phyloP scores from a whole-genome alignment of 2,113 vertebrate species.

The Oncorhynchus masou region DNA sequence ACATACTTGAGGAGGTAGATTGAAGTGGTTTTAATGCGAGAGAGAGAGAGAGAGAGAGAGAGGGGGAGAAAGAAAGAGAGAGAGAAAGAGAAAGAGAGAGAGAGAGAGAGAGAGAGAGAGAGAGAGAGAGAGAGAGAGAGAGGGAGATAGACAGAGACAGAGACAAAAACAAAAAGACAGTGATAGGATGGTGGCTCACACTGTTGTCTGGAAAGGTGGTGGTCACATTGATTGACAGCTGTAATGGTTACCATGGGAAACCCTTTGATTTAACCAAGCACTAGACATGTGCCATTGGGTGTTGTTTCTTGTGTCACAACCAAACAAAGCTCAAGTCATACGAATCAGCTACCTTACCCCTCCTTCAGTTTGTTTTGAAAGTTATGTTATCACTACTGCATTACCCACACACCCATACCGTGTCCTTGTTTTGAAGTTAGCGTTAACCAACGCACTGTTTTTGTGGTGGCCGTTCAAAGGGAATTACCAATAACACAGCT shows the following conservation, averaged over 20 bases:
- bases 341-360: conserved; percentile 29
- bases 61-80: too few species aligned
- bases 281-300: conserved; percentile 60
- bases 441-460: conserved; percentile 50
- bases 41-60: too few species aligned
- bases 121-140: too few species aligned
- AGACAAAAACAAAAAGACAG: too few species aligned
- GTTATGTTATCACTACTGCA: conserved; percentile 63
- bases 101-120: too few species aligned
- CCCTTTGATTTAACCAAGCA: conserved; percentile 50
- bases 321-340: conserved; percentile 14
- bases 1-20: not conserved
- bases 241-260: conserved; percentile 51
- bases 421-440: conserved; percentile 55
- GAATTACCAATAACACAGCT: conserved; percentile 74
- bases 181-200: conserved; percentile 19
- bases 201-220: not conserved
- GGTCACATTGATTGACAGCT: conserved; percentile 41
- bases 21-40: too few species aligned
- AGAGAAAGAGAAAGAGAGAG: too few species aligned
- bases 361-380: conserved; percentile 58
- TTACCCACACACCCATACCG: conserved; percentile 53
- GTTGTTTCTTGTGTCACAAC: conserved; percentile 36
- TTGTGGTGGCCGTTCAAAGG: conserved; percentile 59
- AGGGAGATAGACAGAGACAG: too few species aligned